Evolutionary conservation across 2,888 invertebrate species (phyloP), one percentile per base, ranked within the genome.

Genomic region (Cenopis cana): DNA sequence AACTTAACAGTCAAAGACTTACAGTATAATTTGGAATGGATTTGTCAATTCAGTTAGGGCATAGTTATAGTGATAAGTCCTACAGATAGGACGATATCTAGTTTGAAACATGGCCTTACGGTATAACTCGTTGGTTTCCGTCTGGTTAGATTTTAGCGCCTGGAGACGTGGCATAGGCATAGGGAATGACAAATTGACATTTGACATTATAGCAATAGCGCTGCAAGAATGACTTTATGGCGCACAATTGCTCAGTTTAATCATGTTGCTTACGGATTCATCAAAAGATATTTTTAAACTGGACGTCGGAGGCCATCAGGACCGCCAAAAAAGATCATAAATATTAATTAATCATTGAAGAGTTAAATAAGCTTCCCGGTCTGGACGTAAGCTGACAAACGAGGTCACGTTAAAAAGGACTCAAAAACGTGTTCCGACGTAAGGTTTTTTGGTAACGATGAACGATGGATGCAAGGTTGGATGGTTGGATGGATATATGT

Each of bases 351-450:
- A 50, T 64, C 71, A 73, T 71, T 73, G 66, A 56, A 49, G 56
- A 60, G 60, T 59, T 49, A 60, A 68, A 64, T 73, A 54, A 68
- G 73, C 72, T 76, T 76, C 76, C 77, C 72, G 71, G 60, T 71
- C 18, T 72, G 61, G 69, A 66, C 68, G 55, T 76, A 75, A 78
- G 74, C 76, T 70, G 77, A 76, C 76, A 72, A 55, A 56, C 67
- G 76, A 76, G 73, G 76, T 71, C 71, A 61, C 50, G 11, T 56
- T 69, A 61, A 38, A 64, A 69, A 68, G 67, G 57, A 65, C 52
- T 64, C 46, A 54, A 56, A 60, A 65, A 65, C 54, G 24, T 18
- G 56, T 56, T 61, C 60, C 20, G 36, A 41, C 54, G 52, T 59
- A 54, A 60, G 55, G 54, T 20, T 41, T 62, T 71, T 71, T 56